These are phyloP conservation scores for Steinernema carpocapsae DNA, from an alignment of 2,888 invertebrate species.

Conservation along the genomic window DNA sequence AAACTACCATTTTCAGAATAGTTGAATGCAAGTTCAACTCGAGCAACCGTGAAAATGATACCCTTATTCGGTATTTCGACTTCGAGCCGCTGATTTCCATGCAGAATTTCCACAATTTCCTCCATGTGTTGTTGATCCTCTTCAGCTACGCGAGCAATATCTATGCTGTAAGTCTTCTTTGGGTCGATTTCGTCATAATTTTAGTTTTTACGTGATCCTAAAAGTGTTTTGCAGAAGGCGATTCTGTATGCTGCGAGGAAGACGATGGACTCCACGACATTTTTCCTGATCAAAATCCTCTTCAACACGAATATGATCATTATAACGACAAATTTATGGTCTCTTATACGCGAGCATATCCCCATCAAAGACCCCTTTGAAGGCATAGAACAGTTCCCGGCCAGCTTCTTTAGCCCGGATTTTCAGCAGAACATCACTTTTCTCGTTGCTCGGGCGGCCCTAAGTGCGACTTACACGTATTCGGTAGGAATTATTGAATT, in stretches of 20 bases:
- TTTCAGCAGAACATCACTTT: slow-evolving; percentile 22
- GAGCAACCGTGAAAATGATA: slow-evolving; percentile 19
- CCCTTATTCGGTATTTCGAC: slow-evolving; percentile 12
- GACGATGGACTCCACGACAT: slow-evolving; percentile 25
- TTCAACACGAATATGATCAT: slow-evolving; percentile 30
- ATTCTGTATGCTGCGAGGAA: slow-evolving; percentile 13
- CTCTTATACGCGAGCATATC: slow-evolving; percentile 15
- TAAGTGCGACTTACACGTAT: slow-evolving; percentile 4
- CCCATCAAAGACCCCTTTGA: slow-evolving; percentile 11
- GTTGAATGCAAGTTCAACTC: slow-evolving; percentile 14
- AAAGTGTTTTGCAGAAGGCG: slow-evolving; percentile 4
- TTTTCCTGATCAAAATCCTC: slow-evolving; percentile 11
- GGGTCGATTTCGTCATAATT: too few relatives aligned
- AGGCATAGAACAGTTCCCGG: slow-evolving; percentile 12
- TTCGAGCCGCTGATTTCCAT: slow-evolving; percentile 27
- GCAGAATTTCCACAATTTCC: slow-evolving; percentile 28
- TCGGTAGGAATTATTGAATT: neutral
- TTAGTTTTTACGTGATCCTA: too few relatives aligned
- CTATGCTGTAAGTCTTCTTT: slow-evolving; percentile 3
- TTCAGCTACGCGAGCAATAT: slow-evolving; percentile 28
- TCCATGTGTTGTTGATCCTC: neutral
- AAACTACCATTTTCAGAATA: neutral
- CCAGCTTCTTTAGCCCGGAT: slow-evolving; percentile 22
- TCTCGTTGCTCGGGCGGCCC: slow-evolving; percentile 15
- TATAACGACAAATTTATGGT: slow-evolving; percentile 7